Evolutionary conservation across 1,140 invertebrate species (phyloP).

Genomic region (Neotoxoptera formosana): DNA sequence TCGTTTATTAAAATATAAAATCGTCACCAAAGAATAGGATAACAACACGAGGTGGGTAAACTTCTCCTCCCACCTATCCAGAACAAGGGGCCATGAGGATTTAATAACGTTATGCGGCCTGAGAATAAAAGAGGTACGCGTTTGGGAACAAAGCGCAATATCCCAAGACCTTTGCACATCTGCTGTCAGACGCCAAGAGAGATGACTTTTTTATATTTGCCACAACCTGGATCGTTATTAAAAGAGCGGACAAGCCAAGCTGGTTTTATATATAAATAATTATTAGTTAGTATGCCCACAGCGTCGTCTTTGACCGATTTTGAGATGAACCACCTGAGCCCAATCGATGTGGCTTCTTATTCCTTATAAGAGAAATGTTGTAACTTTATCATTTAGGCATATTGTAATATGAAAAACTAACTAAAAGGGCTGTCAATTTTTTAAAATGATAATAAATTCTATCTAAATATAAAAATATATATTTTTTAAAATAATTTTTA

Average conservation of each 20-base stretch:
- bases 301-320: conserved; percentile 31
- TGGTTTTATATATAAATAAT: conserved; percentile 52
- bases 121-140: conserved; percentile 54
- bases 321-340: conserved; percentile 50
- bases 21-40: conserved; percentile 37
- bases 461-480: background rate
- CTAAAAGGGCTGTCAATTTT: background rate
- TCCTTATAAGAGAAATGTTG: background rate
- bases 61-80: background rate
- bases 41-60: conserved; percentile 26
- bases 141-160: conserved; percentile 55
- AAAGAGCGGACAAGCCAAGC: conserved; percentile 48
- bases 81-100: background rate
- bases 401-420: background rate
- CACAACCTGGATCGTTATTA: conserved; percentile 57
- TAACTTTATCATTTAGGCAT: background rate
- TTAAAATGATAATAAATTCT: background rate
- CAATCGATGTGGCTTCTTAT: background rate
- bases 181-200: conserved; percentile 47
- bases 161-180: conserved; percentile 55
- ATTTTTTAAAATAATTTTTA: background rate
- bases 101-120: conserved; percentile 53
- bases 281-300: conserved; percentile 39
- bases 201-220: conserved; percentile 57
- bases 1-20: conserved; percentile 51